Evolutionary conservation across 2,113 vertebrate species (phyloP).

Genomic region (Myxocyprinus asiaticus): DNA sequence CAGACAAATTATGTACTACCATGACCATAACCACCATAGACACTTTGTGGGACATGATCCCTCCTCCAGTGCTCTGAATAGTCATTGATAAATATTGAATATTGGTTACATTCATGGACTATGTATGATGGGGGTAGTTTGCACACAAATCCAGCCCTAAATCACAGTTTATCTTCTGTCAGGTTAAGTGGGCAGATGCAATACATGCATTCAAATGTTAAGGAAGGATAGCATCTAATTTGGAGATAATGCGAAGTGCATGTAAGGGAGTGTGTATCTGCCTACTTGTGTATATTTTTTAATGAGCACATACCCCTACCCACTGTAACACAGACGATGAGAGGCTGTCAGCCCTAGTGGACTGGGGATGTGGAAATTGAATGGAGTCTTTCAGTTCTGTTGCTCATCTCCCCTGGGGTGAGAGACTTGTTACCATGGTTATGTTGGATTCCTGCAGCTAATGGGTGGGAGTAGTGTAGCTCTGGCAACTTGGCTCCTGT

Average conservation of each 20-base stretch:
- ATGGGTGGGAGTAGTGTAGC: conserved; percentile 86
- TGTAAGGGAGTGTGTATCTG: conserved; percentile 34
- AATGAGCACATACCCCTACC: conserved; percentile 64
- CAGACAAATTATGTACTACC: background rate
- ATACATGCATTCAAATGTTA: conserved; percentile 53
- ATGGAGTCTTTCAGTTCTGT: conserved; percentile 85
- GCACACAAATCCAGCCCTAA: conserved; percentile 2
- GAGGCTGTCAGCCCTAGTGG: conserved; percentile 70
- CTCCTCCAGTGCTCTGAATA: no score
- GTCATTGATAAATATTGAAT: no score
- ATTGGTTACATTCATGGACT: no score
- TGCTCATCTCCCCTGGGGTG: conserved; percentile 87
- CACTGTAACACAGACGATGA: conserved; percentile 61
- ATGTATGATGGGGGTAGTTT: conserved; percentile 3
- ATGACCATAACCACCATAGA: no score
- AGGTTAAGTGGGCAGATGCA: conserved; percentile 44
- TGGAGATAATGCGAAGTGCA: conserved; percentile 64
- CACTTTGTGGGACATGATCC: no score
- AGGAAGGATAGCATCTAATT: conserved; percentile 59
- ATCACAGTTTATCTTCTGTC: conserved; percentile 11
- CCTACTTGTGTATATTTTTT: conserved; percentile 52
- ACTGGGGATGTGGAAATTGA: conserved; percentile 83
- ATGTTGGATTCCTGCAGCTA: conserved; percentile 90
- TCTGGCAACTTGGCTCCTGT: conserved; percentile 78
- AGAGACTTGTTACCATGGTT: conserved; percentile 96